Evolutionary conservation across 2,113 vertebrate genomes (phyloP), one percentile per base, ranked within the genome.

Genomic region (Mugil cephalus): DNA sequence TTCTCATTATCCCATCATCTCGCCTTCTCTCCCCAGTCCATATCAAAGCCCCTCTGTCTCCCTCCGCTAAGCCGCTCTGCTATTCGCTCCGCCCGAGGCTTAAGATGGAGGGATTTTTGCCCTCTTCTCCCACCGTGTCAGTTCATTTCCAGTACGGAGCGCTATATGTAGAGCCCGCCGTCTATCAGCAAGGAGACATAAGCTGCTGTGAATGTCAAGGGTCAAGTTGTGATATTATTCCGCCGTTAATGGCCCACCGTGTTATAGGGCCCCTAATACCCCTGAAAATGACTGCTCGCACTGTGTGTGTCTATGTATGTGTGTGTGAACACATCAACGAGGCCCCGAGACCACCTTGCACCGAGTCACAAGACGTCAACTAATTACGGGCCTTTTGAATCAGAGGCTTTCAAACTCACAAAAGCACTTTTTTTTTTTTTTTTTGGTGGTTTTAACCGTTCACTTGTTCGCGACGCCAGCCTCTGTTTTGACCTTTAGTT

Each of bases 201-300:
- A 86, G 89, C 87, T 71, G 79, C 74, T 80, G n/a, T 52, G 72
- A 79, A 85, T 40, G 87, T 80, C 80, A 80, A 69, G 73, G 90
- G 87, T 90, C 88, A 89, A 86, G 74, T 72, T 69, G 83, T 84
- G 87, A 86, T 89, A 87, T 87, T 83, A 87, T 83, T 89, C 81
- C 52, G 80, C 83, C 71, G 80, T 81, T 86, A 88, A 89, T 89
- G 84, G 84, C 72, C 75, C 66, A 60, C 55, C 54, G 8, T 81
- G 90, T 78, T 59, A 70, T 1, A 73, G 54, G 77, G 42, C 66
- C 54, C 42, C 77, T 83, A 88, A 88, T 85, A 82, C 80, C 79
- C 46, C 71, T 69, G 71, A 65, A 89, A 85, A 87, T 80, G 66
- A 87, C 77, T 83, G 85, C 85, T 81, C 47, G 80, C 74, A 69